phyloP scores from a whole-genome alignment of 2,797 vertebrate genomes.

The Gymnocypris eckloni region DNA sequence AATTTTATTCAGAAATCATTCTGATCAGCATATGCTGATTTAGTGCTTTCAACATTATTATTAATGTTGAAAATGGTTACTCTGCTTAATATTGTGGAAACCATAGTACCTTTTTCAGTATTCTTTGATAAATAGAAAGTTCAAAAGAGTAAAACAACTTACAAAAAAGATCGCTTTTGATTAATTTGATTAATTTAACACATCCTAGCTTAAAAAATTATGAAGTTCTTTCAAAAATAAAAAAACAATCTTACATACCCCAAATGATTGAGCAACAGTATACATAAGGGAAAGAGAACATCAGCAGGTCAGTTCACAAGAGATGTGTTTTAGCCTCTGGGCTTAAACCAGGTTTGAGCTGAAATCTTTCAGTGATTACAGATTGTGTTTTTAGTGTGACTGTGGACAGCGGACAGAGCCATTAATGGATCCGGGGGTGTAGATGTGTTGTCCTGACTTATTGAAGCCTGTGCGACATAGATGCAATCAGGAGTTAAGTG shows the following conservation, averaged over 20 bases:
- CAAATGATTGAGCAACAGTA: not conserved
- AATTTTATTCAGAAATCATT: not conserved
- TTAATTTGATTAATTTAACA: not conserved
- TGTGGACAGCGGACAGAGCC: constrained; percentile 5
- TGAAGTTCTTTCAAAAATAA: not conserved
- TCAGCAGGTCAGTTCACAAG: not conserved
- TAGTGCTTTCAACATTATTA: not conserved
- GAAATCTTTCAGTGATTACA: constrained; percentile 19
- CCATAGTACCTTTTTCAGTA: not conserved
- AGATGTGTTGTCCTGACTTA: constrained; percentile 30
- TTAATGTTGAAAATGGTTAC: not conserved
- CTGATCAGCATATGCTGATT: not conserved
- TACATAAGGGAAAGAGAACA: not conserved
- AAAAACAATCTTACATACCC: not conserved
- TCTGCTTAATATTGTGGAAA: not conserved
- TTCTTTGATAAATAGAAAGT: not conserved
- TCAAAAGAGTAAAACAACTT: not conserved
- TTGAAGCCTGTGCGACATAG: constrained; percentile 5
- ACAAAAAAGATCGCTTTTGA: not conserved
- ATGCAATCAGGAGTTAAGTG: constrained; percentile 35
- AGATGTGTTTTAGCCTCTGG: constrained; percentile 11
- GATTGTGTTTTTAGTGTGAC: constrained; percentile 8
- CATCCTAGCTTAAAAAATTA: not conserved
- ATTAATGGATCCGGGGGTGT: constrained; percentile 37
- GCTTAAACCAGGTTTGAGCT: not conserved